Base-by-base conservation (phyloP, 1,140 invertebrate genomes). In the Nasonia vitripennis region DNA sequence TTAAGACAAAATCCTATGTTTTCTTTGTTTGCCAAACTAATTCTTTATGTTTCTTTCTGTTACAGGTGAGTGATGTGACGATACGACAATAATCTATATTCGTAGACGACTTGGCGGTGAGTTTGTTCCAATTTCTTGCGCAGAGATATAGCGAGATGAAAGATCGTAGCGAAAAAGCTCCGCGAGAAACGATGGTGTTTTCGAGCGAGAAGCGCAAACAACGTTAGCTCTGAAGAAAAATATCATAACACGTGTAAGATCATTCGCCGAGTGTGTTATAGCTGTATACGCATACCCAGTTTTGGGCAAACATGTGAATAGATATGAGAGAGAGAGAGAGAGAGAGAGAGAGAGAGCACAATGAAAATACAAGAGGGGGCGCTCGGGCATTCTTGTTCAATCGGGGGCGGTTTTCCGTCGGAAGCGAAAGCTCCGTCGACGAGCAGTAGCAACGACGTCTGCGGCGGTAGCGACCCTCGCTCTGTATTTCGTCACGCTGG, bases 391-490 rank as follows among this genome's bases (percentile, higher is more conserved):
- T 75, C 81, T 78, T 82, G 85, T 82, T 67, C 81, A 78, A 86
- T 86, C 77, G 83, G 80, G 87, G 84, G 82, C 48, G 87, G 86
- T 89, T 89, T 90, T 87, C 86, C 88, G 89, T 87, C 89, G 89
- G 88, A 88, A 90, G 85, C 86, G 77, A 27, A 27, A 87, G 78
- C 81, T 86, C 83, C 62, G 68, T 71, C 73, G 71, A 62, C 88
- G 86, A 83, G 17, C 34, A 55, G 86, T 78, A 78, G 78, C 78
- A 80, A 82, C 81, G 48, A 82, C 81, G 48, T 78, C 83, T 62
- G 23, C 17, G 5, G 51, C 51, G 17, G 51, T 17, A 12, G 68
- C 68, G n/a, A 74, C 68, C 71, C 55, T 78, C 84, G 83, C 45
- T 86, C 75, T 62, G 17, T 48, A 37, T 86, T 79, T 62, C 88